These are phyloP conservation scores for Cremastinae sp. DNA, from an alignment of 2,888 invertebrate genomes.

Conservation along the genomic window DNA sequence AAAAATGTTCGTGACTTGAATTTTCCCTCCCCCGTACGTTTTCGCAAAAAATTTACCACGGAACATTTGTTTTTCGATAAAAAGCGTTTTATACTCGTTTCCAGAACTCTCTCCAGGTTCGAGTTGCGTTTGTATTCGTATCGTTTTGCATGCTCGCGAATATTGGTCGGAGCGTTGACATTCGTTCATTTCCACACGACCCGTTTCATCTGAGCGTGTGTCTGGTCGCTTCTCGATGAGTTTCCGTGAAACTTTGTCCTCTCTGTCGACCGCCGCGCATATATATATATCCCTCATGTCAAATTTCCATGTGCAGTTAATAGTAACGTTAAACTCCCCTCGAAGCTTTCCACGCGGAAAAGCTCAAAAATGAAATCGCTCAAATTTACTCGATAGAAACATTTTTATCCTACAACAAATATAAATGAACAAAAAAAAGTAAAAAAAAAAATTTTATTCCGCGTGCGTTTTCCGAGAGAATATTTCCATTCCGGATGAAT, in stretches of 20 bases:
- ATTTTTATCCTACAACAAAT: no score
- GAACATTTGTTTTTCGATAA: no score
- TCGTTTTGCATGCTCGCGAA: slow-evolving; percentile 46
- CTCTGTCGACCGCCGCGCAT: slow-evolving; percentile 13
- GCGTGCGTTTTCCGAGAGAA: no score
- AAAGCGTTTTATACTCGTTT: no score
- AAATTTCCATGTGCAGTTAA: slow-evolving; percentile 30
- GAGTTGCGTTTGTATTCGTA: not conserved
- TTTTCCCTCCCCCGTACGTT: no score
- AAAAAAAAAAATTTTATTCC: no score
- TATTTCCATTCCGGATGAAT: not conserved
- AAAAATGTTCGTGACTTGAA: no score
- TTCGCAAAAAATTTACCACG: slow-evolving; percentile 1
- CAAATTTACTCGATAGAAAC: no score
- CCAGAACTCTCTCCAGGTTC: no score
- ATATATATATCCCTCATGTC: slow-evolving; percentile 24
- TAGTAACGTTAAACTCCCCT: not conserved
- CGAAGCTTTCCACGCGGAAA: slow-evolving; percentile 25
- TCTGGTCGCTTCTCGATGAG: slow-evolving; percentile 42
- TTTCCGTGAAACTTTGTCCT: slow-evolving; percentile 46
- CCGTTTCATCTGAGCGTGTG: slow-evolving; percentile 23
- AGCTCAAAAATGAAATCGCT: slow-evolving; percentile 7
- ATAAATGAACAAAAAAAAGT: no score
- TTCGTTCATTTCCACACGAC: slow-evolving; percentile 48
- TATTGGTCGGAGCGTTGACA: slow-evolving; percentile 58